Conservation (phyloP, 2,113 vertebrate genomes). For the Sapajus apella region DNA sequence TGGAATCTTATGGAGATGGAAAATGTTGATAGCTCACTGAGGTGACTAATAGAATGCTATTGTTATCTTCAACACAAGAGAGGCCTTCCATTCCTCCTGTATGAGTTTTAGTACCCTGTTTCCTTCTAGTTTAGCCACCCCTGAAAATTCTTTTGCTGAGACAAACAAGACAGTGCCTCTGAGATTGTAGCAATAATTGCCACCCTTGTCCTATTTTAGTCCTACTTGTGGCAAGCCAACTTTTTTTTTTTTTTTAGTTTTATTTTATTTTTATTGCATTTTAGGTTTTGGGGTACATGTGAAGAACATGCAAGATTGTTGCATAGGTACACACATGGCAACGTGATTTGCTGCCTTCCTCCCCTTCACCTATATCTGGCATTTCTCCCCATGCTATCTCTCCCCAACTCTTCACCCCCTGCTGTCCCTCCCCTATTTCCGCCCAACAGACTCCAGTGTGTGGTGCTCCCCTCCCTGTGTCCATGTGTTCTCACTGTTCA, state of each 20-base stretch:
- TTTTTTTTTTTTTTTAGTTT: not conserved
- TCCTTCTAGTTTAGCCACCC: slow-evolving; percentile 12
- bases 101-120: not conserved
- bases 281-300: no score
- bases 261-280: no score
- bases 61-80: not conserved
- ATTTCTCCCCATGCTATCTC: no score
- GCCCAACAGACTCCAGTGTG: no score
- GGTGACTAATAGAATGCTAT: not conserved
- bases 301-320: no score
- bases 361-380: no score
- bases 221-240: not conserved
- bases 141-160: slow-evolving; percentile 46
- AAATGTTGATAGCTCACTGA: not conserved
- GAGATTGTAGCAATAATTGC: not conserved
- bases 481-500: no score
- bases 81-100: not conserved
- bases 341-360: no score
- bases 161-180: slow-evolving; percentile 11
- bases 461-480: no score
- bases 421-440: no score
- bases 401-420: no score
- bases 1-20: slow-evolving; percentile 16
- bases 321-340: no score
- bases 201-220: not conserved